phyloP scores from a whole-genome alignment of 1,140 invertebrate species.

The Teleogryllus occipitalis region DNA sequence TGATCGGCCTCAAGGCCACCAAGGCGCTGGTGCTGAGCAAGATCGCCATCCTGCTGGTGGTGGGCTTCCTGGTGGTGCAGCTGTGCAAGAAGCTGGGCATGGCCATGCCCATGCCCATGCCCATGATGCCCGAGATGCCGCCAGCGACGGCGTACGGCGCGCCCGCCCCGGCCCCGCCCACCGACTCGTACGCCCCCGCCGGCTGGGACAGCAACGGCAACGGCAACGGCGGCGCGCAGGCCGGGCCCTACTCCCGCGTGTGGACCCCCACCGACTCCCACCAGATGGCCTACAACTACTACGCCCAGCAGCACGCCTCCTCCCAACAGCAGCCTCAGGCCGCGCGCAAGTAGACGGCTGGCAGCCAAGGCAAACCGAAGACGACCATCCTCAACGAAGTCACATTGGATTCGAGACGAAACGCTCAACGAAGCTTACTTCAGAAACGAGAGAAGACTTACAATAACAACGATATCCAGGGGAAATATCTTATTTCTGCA shows the following conservation, averaged over 20 bases:
- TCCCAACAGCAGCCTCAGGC: neutral
- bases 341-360: neutral
- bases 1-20: conserved; percentile 69
- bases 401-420: too few species aligned
- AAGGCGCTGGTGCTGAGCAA: conserved; percentile 77
- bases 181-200: conserved; percentile 28
- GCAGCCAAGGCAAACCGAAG: too few species aligned
- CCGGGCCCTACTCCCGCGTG: conserved; percentile 48
- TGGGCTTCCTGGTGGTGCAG: conserved; percentile 69
- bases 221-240: conserved; percentile 56
- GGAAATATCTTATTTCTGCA: too few species aligned
- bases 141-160: conserved; percentile 51
- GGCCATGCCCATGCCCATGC: conserved; percentile 58
- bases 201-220: conserved; percentile 41
- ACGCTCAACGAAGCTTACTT: too few species aligned
- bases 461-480: too few species aligned
- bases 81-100: conserved; percentile 61
- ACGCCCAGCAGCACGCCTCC: conserved; percentile 44
- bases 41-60: conserved; percentile 64
- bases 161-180: conserved; percentile 36
- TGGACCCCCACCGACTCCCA: conserved; percentile 36
- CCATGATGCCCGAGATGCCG: conserved; percentile 23
- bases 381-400: too few species aligned
- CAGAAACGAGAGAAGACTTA: too few species aligned
- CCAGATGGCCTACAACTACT: conserved; percentile 68